Evolutionary conservation across 2,888 invertebrate genomes (phyloP).

Genomic region (Drosophila hamatofila): DNA sequence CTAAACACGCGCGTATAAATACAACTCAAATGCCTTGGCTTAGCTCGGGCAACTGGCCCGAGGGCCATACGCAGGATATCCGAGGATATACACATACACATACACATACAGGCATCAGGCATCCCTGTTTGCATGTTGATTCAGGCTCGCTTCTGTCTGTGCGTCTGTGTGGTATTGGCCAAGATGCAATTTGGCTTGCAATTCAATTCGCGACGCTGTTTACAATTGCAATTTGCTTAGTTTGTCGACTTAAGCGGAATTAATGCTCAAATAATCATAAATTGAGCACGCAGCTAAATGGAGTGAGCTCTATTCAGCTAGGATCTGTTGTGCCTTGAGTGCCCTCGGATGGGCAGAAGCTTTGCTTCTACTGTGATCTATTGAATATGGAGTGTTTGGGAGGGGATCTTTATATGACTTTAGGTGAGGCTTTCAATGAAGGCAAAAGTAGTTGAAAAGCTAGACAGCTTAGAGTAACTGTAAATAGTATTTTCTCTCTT

Average conservation of each 20-base stretch:
- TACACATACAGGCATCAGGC: not conserved
- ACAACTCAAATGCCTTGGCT: slow-evolving; percentile 41
- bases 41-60: slow-evolving; percentile 15
- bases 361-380: not conserved
- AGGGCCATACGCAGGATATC: not conserved
- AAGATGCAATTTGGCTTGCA: slow-evolving; percentile 43
- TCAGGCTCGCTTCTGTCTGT: slow-evolving; percentile 6
- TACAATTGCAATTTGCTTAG: slow-evolving; percentile 14
- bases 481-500: not conserved
- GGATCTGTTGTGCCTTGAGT: not conserved
- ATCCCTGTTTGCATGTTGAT: slow-evolving; percentile 41
- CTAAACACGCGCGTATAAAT: slow-evolving; percentile 73
- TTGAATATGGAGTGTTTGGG: accelerated
- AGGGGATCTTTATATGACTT: no score
- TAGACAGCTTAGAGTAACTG: not conserved
- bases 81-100: not conserved
- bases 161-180: slow-evolving; percentile 28
- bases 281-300: not conserved
- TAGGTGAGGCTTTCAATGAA: not conserved
- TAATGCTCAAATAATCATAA: slow-evolving; percentile 10
- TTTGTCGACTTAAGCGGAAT: not conserved
- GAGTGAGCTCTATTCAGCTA: not conserved
- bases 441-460: not conserved
- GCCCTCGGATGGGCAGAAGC: not conserved
- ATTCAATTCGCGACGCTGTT: slow-evolving; percentile 24